Evolutionary conservation across 2,797 vertebrate species (phyloP).

Genomic region (Malurus leucopterus): DNA sequence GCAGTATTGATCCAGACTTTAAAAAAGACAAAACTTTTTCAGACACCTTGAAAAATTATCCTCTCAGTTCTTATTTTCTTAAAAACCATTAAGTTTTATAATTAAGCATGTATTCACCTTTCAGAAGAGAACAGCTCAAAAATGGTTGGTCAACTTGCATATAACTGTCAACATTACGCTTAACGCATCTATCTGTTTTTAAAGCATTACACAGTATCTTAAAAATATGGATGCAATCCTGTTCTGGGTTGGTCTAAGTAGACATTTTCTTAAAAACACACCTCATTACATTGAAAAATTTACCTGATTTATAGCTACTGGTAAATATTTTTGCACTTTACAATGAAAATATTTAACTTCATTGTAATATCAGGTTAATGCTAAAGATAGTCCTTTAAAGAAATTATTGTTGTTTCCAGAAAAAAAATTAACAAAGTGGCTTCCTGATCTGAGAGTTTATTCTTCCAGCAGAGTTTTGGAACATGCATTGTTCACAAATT

Average conservation of each 20-base stretch:
- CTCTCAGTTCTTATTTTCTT: neutral
- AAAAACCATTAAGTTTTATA: neutral
- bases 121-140: neutral
- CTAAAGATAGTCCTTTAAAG: neutral
- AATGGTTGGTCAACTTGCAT: neutral
- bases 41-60: neutral
- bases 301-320: neutral
- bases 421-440: neutral
- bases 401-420: neutral
- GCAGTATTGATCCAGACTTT: conserved; percentile 71
- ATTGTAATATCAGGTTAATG: neutral
- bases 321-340: neutral
- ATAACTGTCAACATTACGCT: neutral
- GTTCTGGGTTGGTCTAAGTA: neutral
- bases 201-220: neutral
- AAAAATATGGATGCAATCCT: neutral
- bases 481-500: neutral
- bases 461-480: neutral
- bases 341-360: neutral
- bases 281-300: neutral
- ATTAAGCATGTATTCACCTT: neutral
- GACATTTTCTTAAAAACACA: neutral
- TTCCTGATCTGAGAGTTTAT: neutral
- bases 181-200: neutral
- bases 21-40: conserved; percentile 51